Percentiles rank a stretch among this genome's conserved stretches.
Evolutionary conservation across 2,797 vertebrate genomes (phyloP).

Genomic region (Bucorvus abyssinicus): DNA sequence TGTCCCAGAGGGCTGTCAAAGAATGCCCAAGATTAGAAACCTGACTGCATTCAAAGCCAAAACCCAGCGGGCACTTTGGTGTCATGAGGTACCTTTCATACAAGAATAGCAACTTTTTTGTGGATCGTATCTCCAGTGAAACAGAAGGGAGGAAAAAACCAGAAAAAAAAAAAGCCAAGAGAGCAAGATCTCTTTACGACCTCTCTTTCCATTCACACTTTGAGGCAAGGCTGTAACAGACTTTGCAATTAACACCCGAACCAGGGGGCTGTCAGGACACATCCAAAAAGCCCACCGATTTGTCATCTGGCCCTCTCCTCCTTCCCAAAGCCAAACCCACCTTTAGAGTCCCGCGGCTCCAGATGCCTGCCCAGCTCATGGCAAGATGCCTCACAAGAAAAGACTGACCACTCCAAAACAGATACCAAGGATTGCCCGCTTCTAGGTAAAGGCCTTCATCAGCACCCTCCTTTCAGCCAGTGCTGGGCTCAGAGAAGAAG

Average conservation of each 20-base stretch:
- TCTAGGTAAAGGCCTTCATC: neutral
- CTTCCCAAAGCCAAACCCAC: neutral
- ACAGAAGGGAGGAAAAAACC: neutral
- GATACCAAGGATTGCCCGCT: neutral
- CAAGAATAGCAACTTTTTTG: neutral
- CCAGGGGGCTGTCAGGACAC: neutral
- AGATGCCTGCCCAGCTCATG: neutral
- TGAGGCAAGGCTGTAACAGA: neutral
- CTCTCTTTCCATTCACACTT: neutral
- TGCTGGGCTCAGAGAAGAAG: neutral
- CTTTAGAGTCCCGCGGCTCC: neutral
- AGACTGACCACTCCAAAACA: neutral
- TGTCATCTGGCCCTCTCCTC: neutral
- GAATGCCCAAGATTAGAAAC: constrained; percentile 62
- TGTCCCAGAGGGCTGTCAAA: constrained; percentile 32
- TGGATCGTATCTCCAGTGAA: neutral
- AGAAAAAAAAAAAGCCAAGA: fast-evolving
- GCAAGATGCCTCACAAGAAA: neutral
- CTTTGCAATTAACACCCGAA: neutral
- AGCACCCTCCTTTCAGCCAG: neutral
- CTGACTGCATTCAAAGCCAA: constrained; percentile 17
- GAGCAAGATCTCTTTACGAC: neutral
- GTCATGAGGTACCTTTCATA: neutral
- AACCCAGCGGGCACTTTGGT: neutral
- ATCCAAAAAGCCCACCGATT: neutral